These are phyloP conservation scores for Apostichopus japonicus DNA, from an alignment of 35 echinoderm and acorn worm genomes.

Conservation along the genomic window DNA sequence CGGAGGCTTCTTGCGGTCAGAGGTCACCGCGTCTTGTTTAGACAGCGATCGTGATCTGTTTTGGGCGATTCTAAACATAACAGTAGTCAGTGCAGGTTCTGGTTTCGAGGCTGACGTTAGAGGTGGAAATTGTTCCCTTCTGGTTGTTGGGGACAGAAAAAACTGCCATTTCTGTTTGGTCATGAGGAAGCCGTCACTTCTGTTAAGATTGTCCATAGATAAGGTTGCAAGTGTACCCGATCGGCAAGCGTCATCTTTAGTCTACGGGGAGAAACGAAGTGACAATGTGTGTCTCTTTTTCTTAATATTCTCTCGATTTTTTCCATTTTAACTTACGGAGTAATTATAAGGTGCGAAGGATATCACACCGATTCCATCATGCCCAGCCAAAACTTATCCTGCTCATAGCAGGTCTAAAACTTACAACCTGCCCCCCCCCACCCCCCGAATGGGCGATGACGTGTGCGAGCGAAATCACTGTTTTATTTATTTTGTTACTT, in stretches of 20 bases:
- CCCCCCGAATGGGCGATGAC: too few species aligned
- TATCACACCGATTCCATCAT: too few species aligned
- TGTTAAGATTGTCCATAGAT: background rate
- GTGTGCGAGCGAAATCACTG: too few species aligned
- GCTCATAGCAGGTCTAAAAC: too few species aligned
- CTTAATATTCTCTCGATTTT: too few species aligned
- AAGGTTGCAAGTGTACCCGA: background rate
- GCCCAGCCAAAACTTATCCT: too few species aligned
- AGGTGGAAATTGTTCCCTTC: background rate
- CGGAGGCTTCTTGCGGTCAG: background rate
- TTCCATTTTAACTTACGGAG: too few species aligned
- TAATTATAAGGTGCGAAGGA: too few species aligned
- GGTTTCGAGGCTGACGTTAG: background rate
- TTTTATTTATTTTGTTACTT: too few species aligned
- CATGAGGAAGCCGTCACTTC: background rate
- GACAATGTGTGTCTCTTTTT: too few species aligned
- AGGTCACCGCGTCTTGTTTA: background rate
- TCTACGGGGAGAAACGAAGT: background rate
- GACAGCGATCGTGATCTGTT: background rate
- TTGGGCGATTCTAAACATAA: slow-evolving; percentile 33
- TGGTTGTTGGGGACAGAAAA: background rate
- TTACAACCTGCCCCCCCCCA: too few species aligned
- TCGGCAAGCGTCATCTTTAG: background rate
- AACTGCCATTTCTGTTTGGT: slow-evolving; percentile 7
- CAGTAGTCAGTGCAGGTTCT: background rate